phyloP scores from a whole-genome alignment of 2,113 vertebrate species.

The Pampusana beccarii region DNA sequence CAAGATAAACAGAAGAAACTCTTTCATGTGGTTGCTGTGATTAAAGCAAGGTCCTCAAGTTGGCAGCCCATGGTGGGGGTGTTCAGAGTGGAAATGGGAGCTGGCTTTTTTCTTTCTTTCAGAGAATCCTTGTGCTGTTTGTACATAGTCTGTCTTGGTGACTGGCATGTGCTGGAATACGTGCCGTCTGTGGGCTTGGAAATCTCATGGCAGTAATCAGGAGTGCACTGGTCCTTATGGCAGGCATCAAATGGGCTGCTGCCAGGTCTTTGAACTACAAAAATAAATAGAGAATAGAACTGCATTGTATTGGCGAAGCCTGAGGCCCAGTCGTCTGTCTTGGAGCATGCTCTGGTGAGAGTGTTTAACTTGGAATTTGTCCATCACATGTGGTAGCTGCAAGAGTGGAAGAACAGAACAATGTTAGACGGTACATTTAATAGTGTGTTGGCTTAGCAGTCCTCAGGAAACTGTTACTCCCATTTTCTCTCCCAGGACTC shows the following conservation, averaged over 20 bases:
- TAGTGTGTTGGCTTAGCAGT: constrained; percentile 55
- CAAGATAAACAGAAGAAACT: constrained; percentile 69
- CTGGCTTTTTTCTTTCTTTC: constrained; percentile 68
- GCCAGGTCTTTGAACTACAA: constrained; percentile 93
- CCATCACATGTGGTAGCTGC: constrained; percentile 92
- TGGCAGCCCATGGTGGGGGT: constrained; percentile 69
- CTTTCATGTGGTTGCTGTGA: constrained; percentile 84
- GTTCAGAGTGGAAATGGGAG: constrained; percentile 76
- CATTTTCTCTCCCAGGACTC: constrained; percentile 48
- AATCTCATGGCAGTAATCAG: constrained; percentile 80
- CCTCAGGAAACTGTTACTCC: constrained; percentile 63
- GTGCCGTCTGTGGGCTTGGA: constrained; percentile 74
- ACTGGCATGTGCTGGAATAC: constrained; percentile 73
- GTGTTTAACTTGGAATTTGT: constrained; percentile 89
- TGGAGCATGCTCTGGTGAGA: constrained; percentile 83
- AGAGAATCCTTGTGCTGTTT: constrained; percentile 49
- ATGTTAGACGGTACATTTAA: constrained; percentile 71
- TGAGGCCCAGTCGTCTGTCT: constrained; percentile 82
- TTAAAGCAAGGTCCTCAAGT: constrained; percentile 79
- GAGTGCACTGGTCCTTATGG: constrained; percentile 75
- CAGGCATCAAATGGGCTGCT: constrained; percentile 79
- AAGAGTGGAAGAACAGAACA: constrained; percentile 68
- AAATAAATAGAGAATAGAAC: constrained; percentile 91
- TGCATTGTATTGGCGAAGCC: constrained; percentile 82
- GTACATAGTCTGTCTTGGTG: constrained; percentile 72